Evolutionary conservation across 2,888 invertebrate genomes (phyloP), one percentile per base, ranked within the genome.

Genomic region (Doris montereyensis): DNA sequence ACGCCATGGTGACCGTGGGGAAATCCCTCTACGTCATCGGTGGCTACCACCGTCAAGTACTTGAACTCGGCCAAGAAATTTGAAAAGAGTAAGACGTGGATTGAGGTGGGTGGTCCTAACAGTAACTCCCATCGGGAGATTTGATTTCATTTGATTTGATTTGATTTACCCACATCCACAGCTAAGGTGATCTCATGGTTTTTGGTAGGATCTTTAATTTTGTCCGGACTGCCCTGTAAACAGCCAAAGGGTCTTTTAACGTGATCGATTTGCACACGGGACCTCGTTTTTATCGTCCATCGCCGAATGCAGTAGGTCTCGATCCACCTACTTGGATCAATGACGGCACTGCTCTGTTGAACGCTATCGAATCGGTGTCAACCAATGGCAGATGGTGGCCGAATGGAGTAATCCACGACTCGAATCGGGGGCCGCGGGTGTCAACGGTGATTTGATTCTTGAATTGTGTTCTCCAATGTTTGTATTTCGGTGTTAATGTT

Each of bases 321-420:
- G 21, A 21, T 65, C 5, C 26, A 13, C 10, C 67, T 65, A 1
- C 26, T 2, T 26, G n/a, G n/a, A n/a, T n/a, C n/a, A n/a, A n/a
- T n/a, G n/a, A n/a, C n/a, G 97, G 13, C 95, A 96, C 90, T 96
- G 95, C 88, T 95, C 96, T 0, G 97, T 95, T 0, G 97, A 97
- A 91, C 93, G 95, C 79, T 97, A 97, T 92, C 95, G 96, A 91
- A 95, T 95, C 62, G 93, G 93, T 78, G 95, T 94, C 24, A 97
- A 97, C 91, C 97, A 97, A 90, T 92, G 92, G 92, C 94, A 95
- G 0, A 92, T 96, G 83, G 95, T 97, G 24, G 94, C 96, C 0
- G 95, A 96, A 0, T 97, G 97, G 97, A 94, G 72, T 92, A 83
- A 86, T 80, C 94, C 94, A 86, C 92, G 96, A 10, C 96, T 95